Base-by-base conservation (phyloP, 2,888 invertebrate genomes). In the Dynastes maya region DNA sequence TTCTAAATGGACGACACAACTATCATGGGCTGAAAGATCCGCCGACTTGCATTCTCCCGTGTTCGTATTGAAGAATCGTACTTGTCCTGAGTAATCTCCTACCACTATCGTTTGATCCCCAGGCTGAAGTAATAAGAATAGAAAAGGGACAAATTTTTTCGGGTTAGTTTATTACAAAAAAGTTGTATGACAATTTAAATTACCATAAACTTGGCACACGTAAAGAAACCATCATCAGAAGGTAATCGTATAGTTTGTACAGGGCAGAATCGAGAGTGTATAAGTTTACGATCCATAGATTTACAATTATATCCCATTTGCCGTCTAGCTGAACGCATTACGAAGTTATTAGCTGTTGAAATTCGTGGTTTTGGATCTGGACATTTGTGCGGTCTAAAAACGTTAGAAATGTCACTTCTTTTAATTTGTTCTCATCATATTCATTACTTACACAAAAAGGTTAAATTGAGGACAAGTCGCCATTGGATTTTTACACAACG, bases 401-500 rank as follows among this genome's bases (percentile, higher is more conserved):
- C 80, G 79, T 9, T 51, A 55, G 32, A 68, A 67, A 80, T 80
- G 51, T 74, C n/a, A 22, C 13, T 29, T 40, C 32, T 40, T 37
- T n/a, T 8, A 77, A 45, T 65, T 61, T 51, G 32, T 68, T 67
- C 16, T 63, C 11, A 32, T 58, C 22, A 8, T n/a, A 8, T 22
- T 16, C 1, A 79, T 16, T 27, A 80, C 83, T 79, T 87, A 95
- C 95, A 93, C 92, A 86, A 97, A 96, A 53, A 99, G 90, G 88
- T 97, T 97, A 87, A 99, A 99, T 86, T 97, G 97, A 0, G 99
- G 98, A 89, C 98, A 99, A 0, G 98, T 98, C 49, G 96, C 96
- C 90, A 99, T 97, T 0, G 99, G 99, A 89, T 98, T 97, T 89
- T 96, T 96, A 90, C 99, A 99, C 6, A 97, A 90, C n/a, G 98